Base-by-base conservation (phyloP, 2,888 invertebrate species). In the Hydriomena furcata region DNA sequence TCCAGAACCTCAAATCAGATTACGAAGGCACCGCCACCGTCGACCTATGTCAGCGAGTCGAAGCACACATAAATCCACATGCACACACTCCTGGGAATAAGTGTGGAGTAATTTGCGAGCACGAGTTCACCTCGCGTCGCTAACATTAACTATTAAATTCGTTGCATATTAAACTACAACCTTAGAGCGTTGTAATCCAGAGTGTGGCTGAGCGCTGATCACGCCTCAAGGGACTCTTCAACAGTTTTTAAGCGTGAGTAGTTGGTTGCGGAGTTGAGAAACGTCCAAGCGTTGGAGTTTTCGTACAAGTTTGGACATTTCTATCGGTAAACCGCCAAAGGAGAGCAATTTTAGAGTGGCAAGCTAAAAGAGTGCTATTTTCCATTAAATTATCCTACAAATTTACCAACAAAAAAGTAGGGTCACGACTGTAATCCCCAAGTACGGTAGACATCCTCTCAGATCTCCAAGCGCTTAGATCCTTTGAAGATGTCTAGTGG, bases 81-180 rank as follows among this genome's bases (percentile, higher is more conserved):
- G 43, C 51, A 59, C 76, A 72, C 74, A 68, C 68, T 65, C 65
- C 48, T 40, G 85, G 81, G 86, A 81, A 81, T 79, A 82, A 83
- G 84, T 85, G 84, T 79, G 74, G 79, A 84, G 88, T 87, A 88
- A 88, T 89, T 83, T 88, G 84, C 77, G 76, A 82, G 71, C 82
- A 80, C 74, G 79, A 77, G 79, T 69, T 73, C 69, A 69, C 78
- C 73, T 74, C 73, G 75, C 81, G 83, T 83, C 84, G 79, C 78
- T 73, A 74, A 79, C 87, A 87, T 89, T 87, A 89, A 88, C 85
- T 89, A 88, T 89, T 89, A 88, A 89, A 88, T 85, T 89, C 89
- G 87, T 87, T 89, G 88, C 87, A 89, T 89, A 86, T 86, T 87
- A 87, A 83, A 87, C 82, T 84, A 86, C 78, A 73, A 72, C 73